Evolutionary conservation across 1,140 invertebrate genomes (phyloP).

Genomic region (Thaumetopoea pityocampa): DNA sequence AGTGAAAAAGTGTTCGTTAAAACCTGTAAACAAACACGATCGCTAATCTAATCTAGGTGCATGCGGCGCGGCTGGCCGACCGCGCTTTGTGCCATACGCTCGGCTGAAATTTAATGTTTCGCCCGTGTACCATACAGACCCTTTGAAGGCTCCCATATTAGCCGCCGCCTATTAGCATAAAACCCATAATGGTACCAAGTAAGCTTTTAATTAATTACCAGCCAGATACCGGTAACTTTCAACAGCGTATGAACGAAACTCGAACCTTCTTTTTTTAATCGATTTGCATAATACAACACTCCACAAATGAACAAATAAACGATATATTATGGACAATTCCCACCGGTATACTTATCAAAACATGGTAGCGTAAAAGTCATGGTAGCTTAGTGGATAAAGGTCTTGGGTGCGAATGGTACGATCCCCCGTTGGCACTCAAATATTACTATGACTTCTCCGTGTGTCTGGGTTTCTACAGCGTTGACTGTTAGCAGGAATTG

Average conservation of each 20-base stretch:
- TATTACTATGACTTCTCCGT: too few species aligned
- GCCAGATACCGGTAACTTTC: conserved; percentile 33
- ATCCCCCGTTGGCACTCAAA: too few species aligned
- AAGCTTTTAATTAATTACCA: conserved; percentile 70
- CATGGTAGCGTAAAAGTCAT: too few species aligned
- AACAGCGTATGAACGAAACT: conserved; percentile 29
- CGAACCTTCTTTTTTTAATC: conserved; percentile 32
- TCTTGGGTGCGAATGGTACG: too few species aligned
- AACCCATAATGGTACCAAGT: conserved; percentile 56
- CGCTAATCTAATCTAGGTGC: conserved; percentile 28
- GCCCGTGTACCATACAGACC: conserved; percentile 25
- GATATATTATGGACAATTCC: too few species aligned
- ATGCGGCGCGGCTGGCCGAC: conserved; percentile 13
- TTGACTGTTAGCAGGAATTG: too few species aligned
- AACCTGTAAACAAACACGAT: conserved; percentile 11
- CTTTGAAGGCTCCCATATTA: conserved; percentile 62
- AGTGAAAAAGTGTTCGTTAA: conserved; percentile 5
- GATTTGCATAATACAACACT: conserved; percentile 34
- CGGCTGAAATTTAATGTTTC: conserved; percentile 54
- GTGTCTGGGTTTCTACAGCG: too few species aligned
- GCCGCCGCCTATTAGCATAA: conserved; percentile 61
- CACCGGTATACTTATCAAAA: too few species aligned
- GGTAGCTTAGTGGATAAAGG: too few species aligned
- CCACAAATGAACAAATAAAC: conserved; percentile 10
- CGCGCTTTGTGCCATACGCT: conserved; percentile 35